phyloP scores from a whole-genome alignment of 2,888 invertebrate genomes.

The Pardosa pseudoannulata region DNA sequence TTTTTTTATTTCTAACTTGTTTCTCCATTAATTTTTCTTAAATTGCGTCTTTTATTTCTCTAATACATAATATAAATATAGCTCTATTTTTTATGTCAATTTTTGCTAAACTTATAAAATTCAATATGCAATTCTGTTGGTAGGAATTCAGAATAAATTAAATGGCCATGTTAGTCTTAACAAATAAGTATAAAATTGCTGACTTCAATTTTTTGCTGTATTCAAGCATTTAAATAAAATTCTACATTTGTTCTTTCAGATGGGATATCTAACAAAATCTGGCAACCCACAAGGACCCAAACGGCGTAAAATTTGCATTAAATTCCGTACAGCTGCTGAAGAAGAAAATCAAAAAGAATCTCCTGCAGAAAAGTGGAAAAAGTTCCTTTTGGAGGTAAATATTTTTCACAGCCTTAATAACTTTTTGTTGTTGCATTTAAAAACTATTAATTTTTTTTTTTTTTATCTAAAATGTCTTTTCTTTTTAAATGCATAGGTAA shows the following conservation, averaged over 20 bases:
- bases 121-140: background rate
- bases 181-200: background rate
- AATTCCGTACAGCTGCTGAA: conserved; percentile 18
- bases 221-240: too few relatives aligned
- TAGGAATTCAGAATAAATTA: background rate
- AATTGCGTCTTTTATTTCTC: too few relatives aligned
- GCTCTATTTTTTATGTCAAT: background rate
- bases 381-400: conserved; percentile 44
- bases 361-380: conserved; percentile 63
- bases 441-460: background rate
- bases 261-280: too few relatives aligned
- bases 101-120: background rate
- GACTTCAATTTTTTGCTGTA: background rate
- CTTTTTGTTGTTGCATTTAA: background rate
- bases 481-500: conserved; percentile 34
- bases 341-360: conserved; percentile 21
- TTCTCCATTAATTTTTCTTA: too few relatives aligned
- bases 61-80: too few relatives aligned
- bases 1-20: too few relatives aligned
- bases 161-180: background rate
- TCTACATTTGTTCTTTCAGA: too few relatives aligned
- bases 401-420: background rate
- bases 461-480: background rate
- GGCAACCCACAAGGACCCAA: conserved; percentile 41
- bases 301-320: conserved; percentile 44